These are phyloP conservation scores for Himantopus leucocephalus DNA, from an alignment of 2,113 vertebrate species.

Conservation along the genomic window DNA sequence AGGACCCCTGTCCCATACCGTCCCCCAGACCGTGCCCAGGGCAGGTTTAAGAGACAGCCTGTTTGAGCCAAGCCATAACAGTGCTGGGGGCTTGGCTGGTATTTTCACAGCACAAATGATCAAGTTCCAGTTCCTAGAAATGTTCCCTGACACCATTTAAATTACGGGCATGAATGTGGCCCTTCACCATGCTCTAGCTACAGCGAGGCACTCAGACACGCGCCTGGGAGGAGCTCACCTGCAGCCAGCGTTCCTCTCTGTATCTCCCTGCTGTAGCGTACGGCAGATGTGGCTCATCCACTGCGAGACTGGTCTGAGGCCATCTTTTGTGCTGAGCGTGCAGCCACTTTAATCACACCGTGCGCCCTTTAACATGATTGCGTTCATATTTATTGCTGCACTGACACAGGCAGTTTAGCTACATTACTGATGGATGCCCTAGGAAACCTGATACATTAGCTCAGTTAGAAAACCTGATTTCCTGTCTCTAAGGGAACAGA, in stretches of 20 bases:
- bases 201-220: accelerated
- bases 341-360: constrained; percentile 11
- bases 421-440: constrained; percentile 9
- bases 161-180: background rate
- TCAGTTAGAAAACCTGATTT: constrained; percentile 36
- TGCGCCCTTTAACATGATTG: constrained; percentile 20
- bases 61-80: background rate
- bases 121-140: background rate
- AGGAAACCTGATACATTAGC: constrained; percentile 38
- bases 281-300: background rate
- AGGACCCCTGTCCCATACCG: no score
- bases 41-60: background rate
- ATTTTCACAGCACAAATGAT: background rate
- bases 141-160: background rate
- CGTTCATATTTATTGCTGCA: constrained; percentile 34
- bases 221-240: background rate
- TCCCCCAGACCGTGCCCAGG: background rate
- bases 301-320: background rate
- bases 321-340: background rate
- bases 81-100: accelerated
- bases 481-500: constrained; percentile 12
- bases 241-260: background rate
- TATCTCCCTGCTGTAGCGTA: accelerated
- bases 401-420: constrained; percentile 9
- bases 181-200: background rate